Evolutionary conservation across 2,113 vertebrate genomes (phyloP).

Genomic region (Nycticryphes semicollaris): DNA sequence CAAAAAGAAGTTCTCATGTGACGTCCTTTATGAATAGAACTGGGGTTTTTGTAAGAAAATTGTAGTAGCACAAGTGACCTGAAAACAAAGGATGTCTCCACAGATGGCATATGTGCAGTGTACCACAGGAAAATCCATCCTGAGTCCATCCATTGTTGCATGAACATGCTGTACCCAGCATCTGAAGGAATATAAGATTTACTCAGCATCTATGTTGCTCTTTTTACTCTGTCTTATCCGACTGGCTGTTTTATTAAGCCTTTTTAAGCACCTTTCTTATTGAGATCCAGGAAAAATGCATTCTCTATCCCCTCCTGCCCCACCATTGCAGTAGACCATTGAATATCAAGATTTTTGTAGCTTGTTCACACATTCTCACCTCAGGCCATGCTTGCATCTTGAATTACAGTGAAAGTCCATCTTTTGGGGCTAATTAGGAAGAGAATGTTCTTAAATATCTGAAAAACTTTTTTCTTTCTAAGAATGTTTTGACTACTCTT

Average conservation of each 20-base stretch:
- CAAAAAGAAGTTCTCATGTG: background rate
- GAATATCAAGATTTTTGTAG: background rate
- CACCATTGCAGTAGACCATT: background rate
- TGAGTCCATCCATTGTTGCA: background rate
- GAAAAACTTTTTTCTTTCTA: background rate
- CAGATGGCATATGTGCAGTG: background rate
- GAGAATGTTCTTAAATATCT: background rate
- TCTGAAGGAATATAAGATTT: background rate
- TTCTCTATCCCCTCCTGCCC: background rate
- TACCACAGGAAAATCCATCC: background rate
- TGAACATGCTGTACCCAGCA: rapidly evolving
- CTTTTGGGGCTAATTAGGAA: constrained; percentile 5
- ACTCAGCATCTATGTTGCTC: background rate
- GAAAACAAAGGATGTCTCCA: background rate
- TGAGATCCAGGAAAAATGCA: background rate
- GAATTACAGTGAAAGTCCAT: constrained; percentile 21
- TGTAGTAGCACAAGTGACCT: background rate
- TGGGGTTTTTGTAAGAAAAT: background rate
- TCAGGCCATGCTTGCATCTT: background rate
- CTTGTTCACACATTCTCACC: constrained; percentile 23
- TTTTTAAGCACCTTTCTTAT: background rate
- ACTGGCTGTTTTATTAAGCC: background rate
- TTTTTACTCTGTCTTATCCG: background rate
- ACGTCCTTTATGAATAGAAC: background rate
- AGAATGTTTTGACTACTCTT: background rate